Percentiles rank a stretch among this genome's conserved stretches.
phyloP scores from a whole-genome alignment of 2,797 vertebrate genomes.

The Heliangelus exortis region DNA sequence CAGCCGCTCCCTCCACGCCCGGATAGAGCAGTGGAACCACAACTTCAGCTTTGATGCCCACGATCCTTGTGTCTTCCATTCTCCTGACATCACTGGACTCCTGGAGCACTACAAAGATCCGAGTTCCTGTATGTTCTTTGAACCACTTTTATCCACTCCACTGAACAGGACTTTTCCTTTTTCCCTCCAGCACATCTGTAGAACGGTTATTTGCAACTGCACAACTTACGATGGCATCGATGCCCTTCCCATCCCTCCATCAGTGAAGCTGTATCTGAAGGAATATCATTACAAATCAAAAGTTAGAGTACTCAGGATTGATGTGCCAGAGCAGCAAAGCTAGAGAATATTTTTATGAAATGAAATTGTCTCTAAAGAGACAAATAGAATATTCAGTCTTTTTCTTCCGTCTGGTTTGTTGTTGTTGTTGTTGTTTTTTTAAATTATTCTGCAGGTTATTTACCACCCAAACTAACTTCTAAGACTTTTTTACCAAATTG shows the following conservation, averaged over 20 bases:
- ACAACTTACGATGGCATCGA: slow-evolving; percentile 92
- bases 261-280: slow-evolving; percentile 91
- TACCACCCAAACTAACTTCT: slow-evolving; percentile 40
- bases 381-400: not conserved
- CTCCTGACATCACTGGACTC: slow-evolving; percentile 91
- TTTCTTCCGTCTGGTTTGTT: slow-evolving; percentile 43
- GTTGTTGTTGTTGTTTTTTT: not conserved
- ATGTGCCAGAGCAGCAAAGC: slow-evolving; percentile 77
- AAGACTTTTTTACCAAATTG: slow-evolving; percentile 55
- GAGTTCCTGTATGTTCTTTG: slow-evolving; percentile 95
- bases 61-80: slow-evolving; percentile 95
- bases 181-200: slow-evolving; percentile 92
- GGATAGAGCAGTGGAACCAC: slow-evolving; percentile 95
- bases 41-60: slow-evolving; percentile 97
- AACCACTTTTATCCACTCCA: slow-evolving; percentile 92
- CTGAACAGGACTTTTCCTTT: slow-evolving; percentile 94
- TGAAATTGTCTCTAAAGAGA: not conserved
- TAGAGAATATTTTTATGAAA: slow-evolving; percentile 65
- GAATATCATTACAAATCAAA: slow-evolving; percentile 96
- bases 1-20: slow-evolving; percentile 94
- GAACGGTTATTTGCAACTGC: slow-evolving; percentile 91
- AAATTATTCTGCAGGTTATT: slow-evolving; percentile 27
- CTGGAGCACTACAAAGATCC: slow-evolving; percentile 95
- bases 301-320: slow-evolving; percentile 82
- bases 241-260: slow-evolving; percentile 85